Conservation (phyloP, 1,140 invertebrate species). For the Cydia strobilella region DNA sequence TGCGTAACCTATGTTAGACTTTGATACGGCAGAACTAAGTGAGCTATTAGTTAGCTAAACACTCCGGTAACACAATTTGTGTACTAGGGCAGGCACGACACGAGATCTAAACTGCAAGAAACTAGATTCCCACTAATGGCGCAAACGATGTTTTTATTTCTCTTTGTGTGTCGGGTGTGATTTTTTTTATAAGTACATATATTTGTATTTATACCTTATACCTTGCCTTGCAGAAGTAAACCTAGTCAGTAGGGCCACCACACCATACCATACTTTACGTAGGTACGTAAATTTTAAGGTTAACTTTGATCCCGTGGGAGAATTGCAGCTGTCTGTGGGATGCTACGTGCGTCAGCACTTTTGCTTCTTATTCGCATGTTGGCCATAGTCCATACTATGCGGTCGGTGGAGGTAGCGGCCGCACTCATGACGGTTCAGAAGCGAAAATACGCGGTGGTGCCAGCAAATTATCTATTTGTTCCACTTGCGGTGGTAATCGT, state of each 20-base stretch:
- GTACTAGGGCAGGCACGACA: not conserved
- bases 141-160: not conserved
- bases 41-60: not conserved
- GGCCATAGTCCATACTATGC: not conserved
- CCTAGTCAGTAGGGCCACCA: too few relatives aligned
- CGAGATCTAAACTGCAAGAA: not conserved
- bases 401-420: not conserved
- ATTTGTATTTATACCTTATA: too few relatives aligned
- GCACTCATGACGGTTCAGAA: not conserved
- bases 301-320: not conserved
- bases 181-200: too few relatives aligned
- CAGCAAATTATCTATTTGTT: too few relatives aligned
- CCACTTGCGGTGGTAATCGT: too few relatives aligned
- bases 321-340: not conserved
- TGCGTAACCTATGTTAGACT: not conserved
- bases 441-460: not conserved
- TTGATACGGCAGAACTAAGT: not conserved
- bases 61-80: not conserved
- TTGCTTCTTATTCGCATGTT: not conserved
- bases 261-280: too few relatives aligned
- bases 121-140: constrained; percentile 1
- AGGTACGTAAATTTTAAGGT: not conserved
- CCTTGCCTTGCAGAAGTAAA: too few relatives aligned
- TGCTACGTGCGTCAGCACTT: not conserved
- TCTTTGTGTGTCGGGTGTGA: not conserved